phyloP scores from a whole-genome alignment of 2,797 vertebrate genomes.

The Phaenicophaeus curvirostris region DNA sequence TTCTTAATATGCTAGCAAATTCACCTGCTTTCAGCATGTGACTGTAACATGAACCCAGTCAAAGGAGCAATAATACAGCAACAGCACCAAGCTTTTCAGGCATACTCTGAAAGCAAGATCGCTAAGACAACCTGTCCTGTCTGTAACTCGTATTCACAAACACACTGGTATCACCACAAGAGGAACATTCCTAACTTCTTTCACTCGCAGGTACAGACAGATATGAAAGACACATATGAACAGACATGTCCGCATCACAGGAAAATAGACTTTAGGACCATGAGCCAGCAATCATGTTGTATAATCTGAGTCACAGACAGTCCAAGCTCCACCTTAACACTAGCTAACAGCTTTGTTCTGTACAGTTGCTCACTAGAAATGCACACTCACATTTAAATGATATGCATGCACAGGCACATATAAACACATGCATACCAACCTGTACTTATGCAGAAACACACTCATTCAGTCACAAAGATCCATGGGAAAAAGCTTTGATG shows the following conservation, averaged over 20 bases:
- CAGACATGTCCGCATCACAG: background rate
- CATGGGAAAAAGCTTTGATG: background rate
- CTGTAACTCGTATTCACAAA: background rate
- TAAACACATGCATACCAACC: background rate
- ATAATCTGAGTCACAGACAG: background rate
- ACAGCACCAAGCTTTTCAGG: background rate
- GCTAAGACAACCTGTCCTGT: background rate
- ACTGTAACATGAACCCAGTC: background rate
- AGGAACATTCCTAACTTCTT: background rate
- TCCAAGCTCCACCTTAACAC: background rate
- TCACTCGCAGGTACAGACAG: background rate
- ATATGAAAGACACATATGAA: background rate
- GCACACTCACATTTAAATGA: background rate
- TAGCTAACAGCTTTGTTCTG: background rate
- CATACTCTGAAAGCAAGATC: conserved; percentile 29
- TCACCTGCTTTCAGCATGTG: background rate
- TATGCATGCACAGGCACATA: background rate
- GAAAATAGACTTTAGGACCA: background rate
- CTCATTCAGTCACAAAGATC: background rate
- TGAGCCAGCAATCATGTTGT: background rate
- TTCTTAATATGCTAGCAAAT: background rate
- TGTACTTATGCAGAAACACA: background rate
- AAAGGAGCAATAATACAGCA: background rate
- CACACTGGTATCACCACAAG: background rate
- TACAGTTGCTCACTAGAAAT: background rate